Evolutionary conservation across 2,113 vertebrate genomes (phyloP), one percentile per base, ranked within the genome.

Genomic region (Toxostoma redivivum): DNA sequence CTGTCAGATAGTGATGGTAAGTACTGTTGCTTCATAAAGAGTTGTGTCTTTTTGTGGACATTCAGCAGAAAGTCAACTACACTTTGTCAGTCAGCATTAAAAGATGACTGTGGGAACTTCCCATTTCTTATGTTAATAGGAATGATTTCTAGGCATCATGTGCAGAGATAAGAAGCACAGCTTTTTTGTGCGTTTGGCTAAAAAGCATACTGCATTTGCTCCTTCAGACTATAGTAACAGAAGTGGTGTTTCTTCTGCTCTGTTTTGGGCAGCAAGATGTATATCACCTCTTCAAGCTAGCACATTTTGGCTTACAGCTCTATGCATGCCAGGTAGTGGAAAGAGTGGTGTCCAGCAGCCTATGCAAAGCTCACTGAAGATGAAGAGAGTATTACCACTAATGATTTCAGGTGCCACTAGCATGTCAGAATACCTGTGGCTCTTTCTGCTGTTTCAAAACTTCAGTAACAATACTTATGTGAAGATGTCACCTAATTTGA

Each of bases 1-100:
- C 97, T 99, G 44, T 99, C 99, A 48, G 99, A 99, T 76, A 99
- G 98, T 62, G 99, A 99, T 94, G 99, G 99, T 99, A 98, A 98
- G 99, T 98, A 94, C n/a, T 94, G 21, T 20, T 10, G 9, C 28
- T 18, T 57, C 11, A 42, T 45, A 57, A 69, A 35, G 60, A n/a
- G 15, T 42, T 48, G 20, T 64, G 23, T 65, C 14, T 86, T 90
- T 77, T 57, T 6, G 1, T 69, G 83, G 53, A 7, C 22, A 28
- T 77, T 70, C 79, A 44, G 38, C 11, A 60, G 35, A 37, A 40
- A 51, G 37, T 51, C 35, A 48, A 10, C 9, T 84, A 20, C 21
- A 5, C 2, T 8, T 13, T 54, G 12, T 88, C 31, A 76, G 37
- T 56, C 20, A 45, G 12, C 53, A 30, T 37, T 76, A 54, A 72